phyloP scores from a whole-genome alignment of 1,140 invertebrate genomes.

The Coboldia fuscipes region DNA sequence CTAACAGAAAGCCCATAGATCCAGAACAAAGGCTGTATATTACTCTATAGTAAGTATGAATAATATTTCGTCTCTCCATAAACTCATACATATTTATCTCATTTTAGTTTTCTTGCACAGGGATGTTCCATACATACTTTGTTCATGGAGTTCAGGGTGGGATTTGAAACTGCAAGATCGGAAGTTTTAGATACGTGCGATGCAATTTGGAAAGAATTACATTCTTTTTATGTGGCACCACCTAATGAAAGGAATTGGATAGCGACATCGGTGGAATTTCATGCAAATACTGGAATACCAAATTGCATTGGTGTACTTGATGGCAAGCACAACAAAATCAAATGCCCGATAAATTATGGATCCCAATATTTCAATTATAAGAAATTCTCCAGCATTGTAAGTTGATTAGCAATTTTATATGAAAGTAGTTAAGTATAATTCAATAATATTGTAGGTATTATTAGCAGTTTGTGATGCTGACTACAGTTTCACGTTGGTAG shows the following conservation, averaged over 20 bases:
- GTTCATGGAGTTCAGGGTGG: no score
- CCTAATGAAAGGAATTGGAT: conserved; percentile 9
- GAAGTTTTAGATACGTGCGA: conserved; percentile 11
- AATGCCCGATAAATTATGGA: conserved; percentile 12
- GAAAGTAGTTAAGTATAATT: no score
- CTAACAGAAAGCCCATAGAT: no score
- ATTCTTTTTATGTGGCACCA: conserved; percentile 9
- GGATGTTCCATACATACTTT: no score
- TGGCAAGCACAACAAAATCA: conserved; percentile 20
- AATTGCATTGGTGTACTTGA: conserved; percentile 22
- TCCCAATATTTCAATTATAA: conserved; percentile 23
- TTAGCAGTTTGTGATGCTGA: conserved; percentile 21
- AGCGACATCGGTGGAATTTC: conserved; percentile 10
- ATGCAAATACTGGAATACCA: conserved; percentile 16
- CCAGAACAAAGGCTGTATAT: no score
- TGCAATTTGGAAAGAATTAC: conserved; percentile 10
- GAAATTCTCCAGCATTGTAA: conserved; percentile 17
- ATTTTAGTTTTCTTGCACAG: no score
- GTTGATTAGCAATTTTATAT: no score
- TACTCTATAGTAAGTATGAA: no score
- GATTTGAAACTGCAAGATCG: no score
- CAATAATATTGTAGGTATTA: no score
- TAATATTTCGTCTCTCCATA: no score
- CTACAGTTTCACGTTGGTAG: conserved; percentile 19
- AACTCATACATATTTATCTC: no score